Percentiles rank a stretch among this genome's conserved stretches.
Conservation (phyloP, 2,888 invertebrate genomes). For the Drosophila anceps region DNA sequence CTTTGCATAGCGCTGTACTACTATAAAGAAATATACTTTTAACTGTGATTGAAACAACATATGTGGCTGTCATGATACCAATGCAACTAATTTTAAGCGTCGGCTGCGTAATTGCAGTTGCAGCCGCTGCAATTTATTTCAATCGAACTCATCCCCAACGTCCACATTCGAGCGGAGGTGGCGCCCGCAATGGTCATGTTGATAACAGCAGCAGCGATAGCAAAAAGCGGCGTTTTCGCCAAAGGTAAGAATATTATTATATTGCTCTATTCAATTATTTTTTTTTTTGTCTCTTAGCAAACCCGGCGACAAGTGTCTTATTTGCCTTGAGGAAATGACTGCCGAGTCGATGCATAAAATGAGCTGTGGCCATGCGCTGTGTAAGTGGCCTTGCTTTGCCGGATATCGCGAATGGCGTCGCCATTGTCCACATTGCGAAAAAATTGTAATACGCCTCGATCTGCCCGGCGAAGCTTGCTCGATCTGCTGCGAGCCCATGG, state of each 20-base stretch:
- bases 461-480: slow-evolving; percentile 51
- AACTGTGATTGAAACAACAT: neutral
- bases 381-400: slow-evolving; percentile 25
- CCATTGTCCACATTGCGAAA: slow-evolving; percentile 41
- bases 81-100: slow-evolving; percentile 27
- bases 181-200: neutral
- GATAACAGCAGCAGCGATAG: neutral
- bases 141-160: neutral
- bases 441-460: slow-evolving; percentile 7
- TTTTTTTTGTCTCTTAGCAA: slow-evolving; percentile 26
- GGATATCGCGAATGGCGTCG: neutral
- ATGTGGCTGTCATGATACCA: slow-evolving; percentile 46
- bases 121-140: slow-evolving; percentile 35
- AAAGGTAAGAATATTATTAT: slow-evolving; percentile 12
- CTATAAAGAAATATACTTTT: neutral
- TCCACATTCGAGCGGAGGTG: neutral
- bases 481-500: slow-evolving; percentile 58
- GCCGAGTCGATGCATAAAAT: slow-evolving; percentile 28
- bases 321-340: slow-evolving; percentile 31
- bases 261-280: neutral
- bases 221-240: neutral
- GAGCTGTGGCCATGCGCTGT: slow-evolving; percentile 58
- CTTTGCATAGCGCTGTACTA: no score
- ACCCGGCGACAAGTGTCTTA: slow-evolving; percentile 47
- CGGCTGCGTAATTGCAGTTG: slow-evolving; percentile 34